Conservation (phyloP, 1,140 invertebrate species). For the Drosophila bocqueti region DNA sequence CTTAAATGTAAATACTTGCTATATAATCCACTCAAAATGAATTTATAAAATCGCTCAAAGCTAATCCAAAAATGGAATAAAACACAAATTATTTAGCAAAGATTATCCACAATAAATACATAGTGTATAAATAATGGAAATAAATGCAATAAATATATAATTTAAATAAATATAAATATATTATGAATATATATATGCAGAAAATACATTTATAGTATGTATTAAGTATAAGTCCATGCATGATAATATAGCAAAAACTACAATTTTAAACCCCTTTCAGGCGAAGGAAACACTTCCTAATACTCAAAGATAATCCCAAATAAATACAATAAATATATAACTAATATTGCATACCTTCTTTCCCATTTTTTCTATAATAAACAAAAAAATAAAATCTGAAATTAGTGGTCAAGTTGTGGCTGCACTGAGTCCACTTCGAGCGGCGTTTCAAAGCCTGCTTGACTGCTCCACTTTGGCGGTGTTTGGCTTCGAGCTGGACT, state of each 20-base stretch:
- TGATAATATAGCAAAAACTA: neutral
- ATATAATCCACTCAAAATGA: neutral
- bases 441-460: conserved; percentile 78
- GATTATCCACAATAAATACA: neutral
- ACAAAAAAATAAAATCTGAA: neutral
- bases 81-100: neutral
- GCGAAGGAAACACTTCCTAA: too few relatives aligned
- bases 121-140: neutral
- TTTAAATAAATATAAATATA: neutral
- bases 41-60: neutral
- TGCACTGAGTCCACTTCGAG: conserved; percentile 28
- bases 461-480: conserved; percentile 78
- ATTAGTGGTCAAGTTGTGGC: conserved; percentile 2
- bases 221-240: too few relatives aligned
- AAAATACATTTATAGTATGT: neutral
- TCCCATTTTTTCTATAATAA: neutral
- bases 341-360: neutral
- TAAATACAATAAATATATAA: neutral
- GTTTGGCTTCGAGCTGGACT: conserved; percentile 34
- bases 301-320: neutral
- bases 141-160: neutral
- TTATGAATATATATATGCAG: too few relatives aligned
- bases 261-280: too few relatives aligned
- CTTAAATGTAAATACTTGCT: too few relatives aligned
- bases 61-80: neutral